Conservation (phyloP, 2,797 vertebrate genomes). For the Rhinella marina region DNA sequence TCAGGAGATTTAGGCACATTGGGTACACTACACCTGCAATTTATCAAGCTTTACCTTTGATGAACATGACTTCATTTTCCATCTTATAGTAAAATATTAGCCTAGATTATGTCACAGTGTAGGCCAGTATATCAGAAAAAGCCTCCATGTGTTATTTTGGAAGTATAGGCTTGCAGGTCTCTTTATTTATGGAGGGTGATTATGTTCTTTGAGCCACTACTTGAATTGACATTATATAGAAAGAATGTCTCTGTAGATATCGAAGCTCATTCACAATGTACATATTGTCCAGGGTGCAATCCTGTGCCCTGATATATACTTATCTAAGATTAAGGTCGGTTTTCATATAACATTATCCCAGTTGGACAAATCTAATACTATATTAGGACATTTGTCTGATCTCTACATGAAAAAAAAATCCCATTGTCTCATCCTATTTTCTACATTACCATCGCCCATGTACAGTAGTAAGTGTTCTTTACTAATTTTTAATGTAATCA, state of each 20-base stretch:
- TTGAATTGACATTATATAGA: background rate
- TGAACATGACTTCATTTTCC: slow-evolving; percentile 39
- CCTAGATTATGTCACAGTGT: slow-evolving; percentile 33
- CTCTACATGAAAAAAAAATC: background rate
- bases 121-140: slow-evolving; percentile 22
- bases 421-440: no score
- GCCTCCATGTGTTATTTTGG: background rate
- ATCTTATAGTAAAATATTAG: slow-evolving; percentile 19
- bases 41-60: slow-evolving; percentile 21
- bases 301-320: background rate
- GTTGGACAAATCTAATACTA: background rate
- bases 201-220: background rate
- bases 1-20: slow-evolving; percentile 36
- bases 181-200: background rate
- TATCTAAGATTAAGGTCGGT: background rate
- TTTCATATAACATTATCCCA: no score
- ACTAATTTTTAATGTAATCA: no score
- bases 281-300: background rate
- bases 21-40: slow-evolving; percentile 20
- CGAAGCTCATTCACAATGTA: background rate
- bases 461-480: no score
- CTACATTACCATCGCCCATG: no score
- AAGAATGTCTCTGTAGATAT: background rate
- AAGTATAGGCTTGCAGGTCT: background rate
- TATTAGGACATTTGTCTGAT: background rate